These are phyloP conservation scores for Pica pica DNA, from an alignment of 2,113 vertebrate genomes.

Conservation along the genomic window DNA sequence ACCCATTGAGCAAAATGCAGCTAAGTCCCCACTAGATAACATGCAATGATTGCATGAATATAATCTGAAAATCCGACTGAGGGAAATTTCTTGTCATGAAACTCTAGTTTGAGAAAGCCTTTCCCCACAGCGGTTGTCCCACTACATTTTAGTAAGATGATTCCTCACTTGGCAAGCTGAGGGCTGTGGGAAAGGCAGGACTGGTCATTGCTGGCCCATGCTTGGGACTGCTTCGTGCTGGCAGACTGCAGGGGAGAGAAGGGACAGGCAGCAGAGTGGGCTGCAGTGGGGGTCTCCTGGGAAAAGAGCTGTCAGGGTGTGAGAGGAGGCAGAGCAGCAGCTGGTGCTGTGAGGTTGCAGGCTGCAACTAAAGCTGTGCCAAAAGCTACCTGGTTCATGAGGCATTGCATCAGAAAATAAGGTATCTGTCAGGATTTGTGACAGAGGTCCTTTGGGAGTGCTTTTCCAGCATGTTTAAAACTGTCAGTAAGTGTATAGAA, in stretches of 20 bases:
- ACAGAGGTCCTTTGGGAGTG: neutral
- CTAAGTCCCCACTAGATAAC: neutral
- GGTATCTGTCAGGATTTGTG: neutral
- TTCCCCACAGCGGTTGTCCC: fast-evolving
- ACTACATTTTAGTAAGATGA: neutral
- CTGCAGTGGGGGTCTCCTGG: neutral
- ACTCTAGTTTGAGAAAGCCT: neutral
- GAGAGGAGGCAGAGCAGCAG: neutral
- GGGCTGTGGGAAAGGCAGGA: neutral
- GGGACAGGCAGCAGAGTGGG: neutral
- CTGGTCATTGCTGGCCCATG: neutral
- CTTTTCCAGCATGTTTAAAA: neutral
- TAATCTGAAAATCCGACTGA: neutral
- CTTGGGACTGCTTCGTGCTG: neutral
- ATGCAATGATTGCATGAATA: neutral
- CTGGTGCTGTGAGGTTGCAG: neutral
- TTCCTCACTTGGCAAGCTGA: neutral
- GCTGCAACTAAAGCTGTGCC: neutral
- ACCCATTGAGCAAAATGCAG: neutral
- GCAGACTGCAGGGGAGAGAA: neutral
- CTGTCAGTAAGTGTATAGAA: neutral
- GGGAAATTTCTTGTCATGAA: neutral
- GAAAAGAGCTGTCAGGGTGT: neutral
- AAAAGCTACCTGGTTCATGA: neutral
- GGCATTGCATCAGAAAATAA: fast-evolving